Percentiles rank a stretch among this genome's conserved stretches.
phyloP scores from a whole-genome alignment of 2,113 vertebrate genomes.

The Shinisaurus crocodilurus region DNA sequence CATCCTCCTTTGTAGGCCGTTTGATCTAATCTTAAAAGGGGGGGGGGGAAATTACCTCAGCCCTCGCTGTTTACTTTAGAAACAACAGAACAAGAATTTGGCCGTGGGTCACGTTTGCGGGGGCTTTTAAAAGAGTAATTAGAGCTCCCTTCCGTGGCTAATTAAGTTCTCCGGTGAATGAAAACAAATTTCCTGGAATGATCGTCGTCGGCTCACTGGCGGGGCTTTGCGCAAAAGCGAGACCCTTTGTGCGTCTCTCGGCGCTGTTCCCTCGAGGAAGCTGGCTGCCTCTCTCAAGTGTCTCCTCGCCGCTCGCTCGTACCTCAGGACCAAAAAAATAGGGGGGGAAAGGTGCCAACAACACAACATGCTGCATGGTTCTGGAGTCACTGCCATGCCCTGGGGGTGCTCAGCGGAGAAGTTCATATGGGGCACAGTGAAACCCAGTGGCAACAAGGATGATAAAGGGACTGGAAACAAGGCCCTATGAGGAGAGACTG shows the following conservation, averaged over 20 bases:
- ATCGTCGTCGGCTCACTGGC: slow-evolving; percentile 41
- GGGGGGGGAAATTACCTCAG: slow-evolving; percentile 34
- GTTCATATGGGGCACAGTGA: not conserved
- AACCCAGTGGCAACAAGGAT: too few species aligned
- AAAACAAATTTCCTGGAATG: slow-evolving; percentile 66
- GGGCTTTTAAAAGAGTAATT: slow-evolving; percentile 35
- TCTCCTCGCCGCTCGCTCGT: not conserved
- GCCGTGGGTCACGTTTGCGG: slow-evolving; percentile 33
- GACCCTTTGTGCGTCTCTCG: slow-evolving; percentile 36
- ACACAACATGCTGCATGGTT: fast-evolving
- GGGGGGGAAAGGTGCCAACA: not conserved
- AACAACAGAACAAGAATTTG: slow-evolving; percentile 51
- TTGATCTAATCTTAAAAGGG: slow-evolving; percentile 8
- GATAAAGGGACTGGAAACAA: too few species aligned
- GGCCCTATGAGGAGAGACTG: too few species aligned
- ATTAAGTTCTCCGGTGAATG: slow-evolving; percentile 67
- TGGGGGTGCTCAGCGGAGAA: not conserved
- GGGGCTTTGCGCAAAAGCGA: slow-evolving; percentile 40
- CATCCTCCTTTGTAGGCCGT: not conserved
- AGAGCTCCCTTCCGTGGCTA: slow-evolving; percentile 65
- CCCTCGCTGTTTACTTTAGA: slow-evolving; percentile 59
- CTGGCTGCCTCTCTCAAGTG: slow-evolving; percentile 38
- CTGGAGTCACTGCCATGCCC: not conserved
- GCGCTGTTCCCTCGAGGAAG: slow-evolving; percentile 38
- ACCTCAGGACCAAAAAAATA: not conserved